Base-by-base conservation (phyloP, 2,113 vertebrate genomes). In the Melanotaenia duboulayi region DNA sequence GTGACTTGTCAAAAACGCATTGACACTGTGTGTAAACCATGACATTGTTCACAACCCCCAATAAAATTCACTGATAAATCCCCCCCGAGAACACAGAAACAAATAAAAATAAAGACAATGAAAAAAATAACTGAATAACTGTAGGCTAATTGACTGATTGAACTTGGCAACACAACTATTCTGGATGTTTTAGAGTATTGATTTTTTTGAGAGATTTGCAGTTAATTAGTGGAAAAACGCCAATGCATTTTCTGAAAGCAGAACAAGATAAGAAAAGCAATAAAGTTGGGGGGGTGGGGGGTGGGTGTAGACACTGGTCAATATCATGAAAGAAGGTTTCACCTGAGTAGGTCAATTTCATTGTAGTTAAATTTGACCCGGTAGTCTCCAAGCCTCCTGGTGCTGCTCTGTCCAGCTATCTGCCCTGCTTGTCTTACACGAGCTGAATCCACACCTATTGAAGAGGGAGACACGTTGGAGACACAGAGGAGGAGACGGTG, bases 291-390 rank as follows among this genome's bases (percentile, higher is more conserved):
- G 3, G 28, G n/a, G 17, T 23, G 37, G 4, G 1, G 28, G 28
- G 8, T 8, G 8, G 39, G 11, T 3, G 35, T 14, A 11, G 20
- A 14, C 7, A 14, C 17, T 32, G 48, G 51, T 7, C 8, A 25
- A 68, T 14, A 24, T 72, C 35, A 20, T 19, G 1, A 3, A 37
- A 2, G 32, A 23, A 22, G 25, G 40, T 6, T 10, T 92, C 79
- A 98, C 98, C 97, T 98, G 81, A 99, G 95, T 37, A 97, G 80
- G 50, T 99, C 97, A 14, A 97, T 95, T 82, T 99, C 98, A 6
- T 92, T 95, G 89, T 97, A 98, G 94, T 94, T 95, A 0, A 97
- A 96, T 75, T 99, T 99, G 76, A 97, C 96, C 82, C 95, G 91
- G 91, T 99, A 98, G 86, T 99, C 98, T 61, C 98, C 98, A 4